A percentile compares a stretch with the other conserved stretches of the same genome.
Conservation (phyloP, 2,113 vertebrate species). For the Xenus cinereus region DNA sequence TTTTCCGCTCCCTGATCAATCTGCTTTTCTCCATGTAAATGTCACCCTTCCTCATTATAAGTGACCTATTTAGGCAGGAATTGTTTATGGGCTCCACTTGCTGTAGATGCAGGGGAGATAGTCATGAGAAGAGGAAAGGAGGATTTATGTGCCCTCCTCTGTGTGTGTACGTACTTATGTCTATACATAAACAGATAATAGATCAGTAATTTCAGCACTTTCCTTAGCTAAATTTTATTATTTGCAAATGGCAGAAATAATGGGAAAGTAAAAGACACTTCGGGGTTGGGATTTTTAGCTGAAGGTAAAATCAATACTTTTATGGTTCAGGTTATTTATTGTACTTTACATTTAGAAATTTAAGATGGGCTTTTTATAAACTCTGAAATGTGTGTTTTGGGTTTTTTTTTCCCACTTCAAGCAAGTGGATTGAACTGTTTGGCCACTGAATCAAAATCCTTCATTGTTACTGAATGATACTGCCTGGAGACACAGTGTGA, state of each 20-base stretch:
- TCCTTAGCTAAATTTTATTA: not conserved
- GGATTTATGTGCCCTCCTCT: not conserved
- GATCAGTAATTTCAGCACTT: not conserved
- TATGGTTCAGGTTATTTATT: not conserved
- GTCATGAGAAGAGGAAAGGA: not conserved
- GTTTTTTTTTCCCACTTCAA: not conserved
- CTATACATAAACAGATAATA: not conserved
- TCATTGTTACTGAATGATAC: not conserved
- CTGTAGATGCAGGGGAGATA: not conserved
- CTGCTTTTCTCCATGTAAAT: slow-evolving; percentile 35
- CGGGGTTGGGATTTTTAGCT: not conserved
- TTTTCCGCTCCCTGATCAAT: slow-evolving; percentile 18
- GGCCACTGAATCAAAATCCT: not conserved
- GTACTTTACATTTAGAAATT: not conserved
- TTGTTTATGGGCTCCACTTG: slow-evolving; percentile 19
- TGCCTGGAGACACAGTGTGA: not conserved
- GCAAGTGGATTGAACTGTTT: not conserved
- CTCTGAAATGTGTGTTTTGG: not conserved
- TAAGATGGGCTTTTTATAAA: not conserved
- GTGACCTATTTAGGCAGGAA: slow-evolving; percentile 63
- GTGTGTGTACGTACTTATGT: not conserved
- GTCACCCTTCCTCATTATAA: slow-evolving; percentile 52
- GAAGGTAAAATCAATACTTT: not conserved
- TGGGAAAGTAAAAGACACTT: not conserved
- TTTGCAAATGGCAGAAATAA: not conserved